Conservation (phyloP, 2,797 vertebrate genomes). For the Periophthalmus magnuspinnatus region DNA sequence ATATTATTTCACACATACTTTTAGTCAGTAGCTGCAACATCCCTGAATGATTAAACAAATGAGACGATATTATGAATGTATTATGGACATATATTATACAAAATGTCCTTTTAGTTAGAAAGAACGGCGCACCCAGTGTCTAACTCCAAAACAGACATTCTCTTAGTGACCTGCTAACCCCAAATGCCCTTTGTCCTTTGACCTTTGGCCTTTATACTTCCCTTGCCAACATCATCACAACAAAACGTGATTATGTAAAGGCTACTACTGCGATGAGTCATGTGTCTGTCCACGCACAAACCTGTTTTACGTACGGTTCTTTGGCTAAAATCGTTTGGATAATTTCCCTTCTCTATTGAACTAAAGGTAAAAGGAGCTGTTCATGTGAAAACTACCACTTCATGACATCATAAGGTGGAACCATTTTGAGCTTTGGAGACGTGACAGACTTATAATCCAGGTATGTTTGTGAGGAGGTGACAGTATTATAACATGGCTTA, state of each 20-base stretch:
- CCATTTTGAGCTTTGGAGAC: too few relatives aligned
- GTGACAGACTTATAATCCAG: too few relatives aligned
- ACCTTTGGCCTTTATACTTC: constrained; percentile 56
- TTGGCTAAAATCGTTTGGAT: too few relatives aligned
- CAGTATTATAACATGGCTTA: too few relatives aligned
- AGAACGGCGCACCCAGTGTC: constrained; percentile 2
- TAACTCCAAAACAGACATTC: constrained; percentile 21
- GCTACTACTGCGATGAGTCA: constrained; percentile 2
- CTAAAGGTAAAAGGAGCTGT: too few relatives aligned
- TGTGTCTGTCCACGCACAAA: not conserved
- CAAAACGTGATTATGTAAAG: constrained; percentile 5
- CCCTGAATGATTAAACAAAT: not conserved
- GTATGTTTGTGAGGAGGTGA: too few relatives aligned
- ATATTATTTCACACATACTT: constrained; percentile 10
- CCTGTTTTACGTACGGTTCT: not conserved
- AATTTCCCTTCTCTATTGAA: too few relatives aligned
- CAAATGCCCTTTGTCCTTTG: constrained; percentile 44
- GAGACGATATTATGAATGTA: not conserved
- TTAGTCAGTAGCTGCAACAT: constrained; percentile 1
- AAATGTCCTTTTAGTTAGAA: not conserved
- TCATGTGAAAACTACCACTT: too few relatives aligned
- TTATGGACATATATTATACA: not conserved
- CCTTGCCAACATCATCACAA: constrained; percentile 63
- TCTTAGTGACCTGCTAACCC: constrained; percentile 47
- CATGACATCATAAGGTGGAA: too few relatives aligned